Evolutionary conservation across 2,888 invertebrate species (phyloP), one percentile per base, ranked within the genome.

Genomic region (Dasysyrphus albostriatus): DNA sequence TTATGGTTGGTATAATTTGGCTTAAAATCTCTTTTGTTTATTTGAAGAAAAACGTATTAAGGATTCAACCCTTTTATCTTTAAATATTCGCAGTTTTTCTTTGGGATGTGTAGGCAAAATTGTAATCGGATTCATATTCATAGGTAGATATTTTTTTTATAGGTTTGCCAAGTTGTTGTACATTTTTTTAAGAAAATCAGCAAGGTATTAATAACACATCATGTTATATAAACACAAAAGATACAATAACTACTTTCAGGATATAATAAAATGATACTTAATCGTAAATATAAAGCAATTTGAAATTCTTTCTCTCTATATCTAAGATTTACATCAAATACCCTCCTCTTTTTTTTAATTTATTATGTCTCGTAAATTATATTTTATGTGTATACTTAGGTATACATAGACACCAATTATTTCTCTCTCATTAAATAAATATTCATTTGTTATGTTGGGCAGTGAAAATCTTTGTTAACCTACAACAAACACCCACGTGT

Each of bases 401-500:
- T n/a, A 9, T 9, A 37, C 1, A 37, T 37, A 37, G 8, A 8
- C 9, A 37, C 9, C 6, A 6, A n/a, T 29, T 29, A n/a, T 29
- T 9, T 16, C 44, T 34, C 6, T 49, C 34, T 67, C 34, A 67
- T 67, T 49, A 67, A 49, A 49, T 49, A 19, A 19, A 67, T 6
- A 67, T 19, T 67, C 14, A 19, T 67, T 49, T 49, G 1, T 34
- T 14, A 49, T 49, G 49, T 49, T 19, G 6, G 49, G 14, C 49
- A 19, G 32, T 19, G 19, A 32, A 49, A 49, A 67, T 49, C 47
- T 16, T 49, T 67, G 49, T 47, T 49, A 67, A 49, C 34, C 49
- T 67, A 49, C 19, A 10, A 6, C 16, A 34, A 16, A 47, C 16
- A 16, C 7, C 14, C 42, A 42, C 42, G 42, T 42, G 42, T 14